These are phyloP conservation scores for Hippolais icterina DNA, from an alignment of 2,113 vertebrate genomes.

Conservation along the genomic window DNA sequence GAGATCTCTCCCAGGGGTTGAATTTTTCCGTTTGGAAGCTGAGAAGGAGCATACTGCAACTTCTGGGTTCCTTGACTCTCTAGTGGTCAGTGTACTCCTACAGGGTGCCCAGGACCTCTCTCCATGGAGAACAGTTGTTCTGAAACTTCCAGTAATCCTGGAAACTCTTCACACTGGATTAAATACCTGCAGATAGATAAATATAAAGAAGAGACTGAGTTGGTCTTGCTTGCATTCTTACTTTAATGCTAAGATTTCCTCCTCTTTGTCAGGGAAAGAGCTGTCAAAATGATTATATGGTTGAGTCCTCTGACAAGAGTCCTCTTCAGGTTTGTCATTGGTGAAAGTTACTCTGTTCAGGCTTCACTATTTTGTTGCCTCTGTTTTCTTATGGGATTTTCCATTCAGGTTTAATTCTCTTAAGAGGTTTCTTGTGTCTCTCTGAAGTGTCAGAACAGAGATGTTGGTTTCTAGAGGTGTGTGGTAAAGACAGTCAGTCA, in stretches of 20 bases:
- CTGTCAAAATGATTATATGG: background rate
- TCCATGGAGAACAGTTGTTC: background rate
- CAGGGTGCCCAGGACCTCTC: background rate
- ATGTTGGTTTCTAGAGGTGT: background rate
- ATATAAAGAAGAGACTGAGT: background rate
- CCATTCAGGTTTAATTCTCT: background rate
- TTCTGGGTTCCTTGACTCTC: background rate
- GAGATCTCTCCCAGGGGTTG: background rate
- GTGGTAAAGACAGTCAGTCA: background rate
- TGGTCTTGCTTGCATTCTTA: background rate
- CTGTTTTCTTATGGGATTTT: background rate
- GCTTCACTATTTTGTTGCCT: background rate
- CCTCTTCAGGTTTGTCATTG: background rate
- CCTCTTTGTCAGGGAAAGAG: background rate
- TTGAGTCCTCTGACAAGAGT: background rate
- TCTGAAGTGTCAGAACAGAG: background rate
- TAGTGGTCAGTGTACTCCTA: background rate
- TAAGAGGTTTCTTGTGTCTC: background rate
- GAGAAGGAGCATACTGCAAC: background rate
- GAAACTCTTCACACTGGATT: background rate
- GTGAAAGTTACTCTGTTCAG: background rate
- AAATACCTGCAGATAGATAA: background rate
- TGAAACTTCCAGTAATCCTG: background rate
- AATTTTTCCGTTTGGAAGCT: background rate
- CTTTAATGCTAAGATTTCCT: background rate